Evolutionary conservation across 2,113 vertebrate genomes (phyloP).

Genomic region (Pygoscelis adeliae): DNA sequence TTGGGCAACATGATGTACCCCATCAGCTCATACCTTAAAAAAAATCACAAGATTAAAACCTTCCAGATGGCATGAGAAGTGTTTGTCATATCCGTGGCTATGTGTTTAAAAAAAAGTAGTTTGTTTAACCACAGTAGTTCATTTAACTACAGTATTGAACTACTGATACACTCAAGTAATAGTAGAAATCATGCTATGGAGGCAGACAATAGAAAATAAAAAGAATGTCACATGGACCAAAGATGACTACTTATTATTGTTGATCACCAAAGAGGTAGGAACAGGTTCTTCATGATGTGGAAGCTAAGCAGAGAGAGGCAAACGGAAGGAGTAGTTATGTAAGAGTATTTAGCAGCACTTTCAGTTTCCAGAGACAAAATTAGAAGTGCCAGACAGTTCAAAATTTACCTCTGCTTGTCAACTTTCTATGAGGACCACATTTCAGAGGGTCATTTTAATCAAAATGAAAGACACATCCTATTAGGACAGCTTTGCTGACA

Average conservation of each 20-base stretch:
- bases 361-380: slow-evolving; percentile 51
- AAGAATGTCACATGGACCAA: background rate
- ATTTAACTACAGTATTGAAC: slow-evolving; percentile 18
- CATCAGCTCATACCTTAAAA: slow-evolving; percentile 28
- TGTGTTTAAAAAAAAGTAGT: slow-evolving; percentile 18
- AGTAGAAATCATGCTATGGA: background rate
- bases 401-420: slow-evolving; percentile 53
- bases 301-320: background rate
- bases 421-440: slow-evolving; percentile 54
- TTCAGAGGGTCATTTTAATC: slow-evolving; percentile 76
- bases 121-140: background rate
- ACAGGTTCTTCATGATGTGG: background rate
- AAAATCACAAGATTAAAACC: background rate
- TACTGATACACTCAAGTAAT: background rate
- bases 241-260: background rate
- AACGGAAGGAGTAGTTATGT: background rate
- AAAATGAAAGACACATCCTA: slow-evolving; percentile 74
- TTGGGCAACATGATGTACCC: slow-evolving; percentile 17
- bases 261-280: background rate
- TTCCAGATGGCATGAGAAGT: slow-evolving; percentile 56
- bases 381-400: slow-evolving; percentile 46
- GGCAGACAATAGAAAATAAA: background rate
- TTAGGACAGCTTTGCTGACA: slow-evolving; percentile 76
- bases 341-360: background rate
- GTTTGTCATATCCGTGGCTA: slow-evolving; percentile 52